phyloP scores from a whole-genome alignment of 2,797 vertebrate species.

The Potorous gilbertii region DNA sequence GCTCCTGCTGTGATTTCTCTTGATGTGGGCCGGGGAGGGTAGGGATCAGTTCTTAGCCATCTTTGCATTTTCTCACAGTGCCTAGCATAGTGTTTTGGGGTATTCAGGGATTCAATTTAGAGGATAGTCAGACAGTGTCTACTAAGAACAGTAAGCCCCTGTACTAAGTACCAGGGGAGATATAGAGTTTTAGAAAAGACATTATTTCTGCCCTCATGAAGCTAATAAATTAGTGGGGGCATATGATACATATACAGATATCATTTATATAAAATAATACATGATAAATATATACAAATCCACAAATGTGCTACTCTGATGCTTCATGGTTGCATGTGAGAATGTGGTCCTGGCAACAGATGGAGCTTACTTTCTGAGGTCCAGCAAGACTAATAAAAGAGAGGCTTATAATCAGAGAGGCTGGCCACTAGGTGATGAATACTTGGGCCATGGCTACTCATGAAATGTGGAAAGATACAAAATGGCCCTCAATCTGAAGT shows the following conservation, averaged over 20 bases:
- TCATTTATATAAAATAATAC: neutral
- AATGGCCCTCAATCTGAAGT: neutral
- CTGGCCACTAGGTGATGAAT: neutral
- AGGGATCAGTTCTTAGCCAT: neutral
- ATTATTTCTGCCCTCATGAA: neutral
- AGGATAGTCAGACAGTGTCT: neutral
- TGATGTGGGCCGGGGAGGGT: neutral
- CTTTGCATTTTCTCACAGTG: neutral
- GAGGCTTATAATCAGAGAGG: neutral
- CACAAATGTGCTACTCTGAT: neutral
- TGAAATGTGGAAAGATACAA: neutral
- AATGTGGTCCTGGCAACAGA: neutral
- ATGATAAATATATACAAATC: neutral
- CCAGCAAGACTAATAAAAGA: neutral
- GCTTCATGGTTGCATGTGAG: neutral
- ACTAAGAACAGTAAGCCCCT: neutral
- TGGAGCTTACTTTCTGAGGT: neutral
- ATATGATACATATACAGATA: neutral
- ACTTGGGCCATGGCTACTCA: neutral
- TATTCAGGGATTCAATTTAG: neutral
- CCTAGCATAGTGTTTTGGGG: neutral
- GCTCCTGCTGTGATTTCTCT: conserved; percentile 33
- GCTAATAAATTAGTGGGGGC: neutral
- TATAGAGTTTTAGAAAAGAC: neutral
- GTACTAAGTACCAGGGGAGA: neutral